These are phyloP conservation scores for Tangara arthus DNA, from an alignment of 2,797 vertebrate species.

Conservation along the genomic window DNA sequence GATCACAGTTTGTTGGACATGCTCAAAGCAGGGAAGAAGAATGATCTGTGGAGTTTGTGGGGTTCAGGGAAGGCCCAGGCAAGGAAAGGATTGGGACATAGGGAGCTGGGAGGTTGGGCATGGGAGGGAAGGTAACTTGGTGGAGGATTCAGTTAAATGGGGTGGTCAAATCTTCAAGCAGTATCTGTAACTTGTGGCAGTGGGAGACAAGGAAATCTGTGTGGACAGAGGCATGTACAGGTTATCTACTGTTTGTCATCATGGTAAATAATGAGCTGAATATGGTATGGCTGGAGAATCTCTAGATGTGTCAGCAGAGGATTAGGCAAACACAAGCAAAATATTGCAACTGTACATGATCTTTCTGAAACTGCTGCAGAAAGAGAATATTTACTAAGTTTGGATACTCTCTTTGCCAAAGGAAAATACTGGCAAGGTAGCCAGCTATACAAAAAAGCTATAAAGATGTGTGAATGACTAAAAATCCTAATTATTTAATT, in stretches of 20 bases:
- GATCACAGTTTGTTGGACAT: background rate
- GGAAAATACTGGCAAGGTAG: background rate
- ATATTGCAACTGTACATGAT: background rate
- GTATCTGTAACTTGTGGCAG: background rate
- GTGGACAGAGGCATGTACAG: background rate
- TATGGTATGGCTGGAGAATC: background rate
- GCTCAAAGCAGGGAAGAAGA: background rate
- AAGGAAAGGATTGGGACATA: background rate
- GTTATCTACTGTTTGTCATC: background rate
- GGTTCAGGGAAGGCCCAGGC: background rate
- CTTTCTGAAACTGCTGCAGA: background rate
- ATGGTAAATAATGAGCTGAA: background rate
- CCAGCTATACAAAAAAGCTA: background rate
- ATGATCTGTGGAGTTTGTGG: background rate
- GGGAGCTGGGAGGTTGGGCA: background rate
- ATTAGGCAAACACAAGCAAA: background rate
- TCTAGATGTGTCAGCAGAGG: background rate
- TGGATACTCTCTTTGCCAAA: background rate
- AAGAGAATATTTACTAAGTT: background rate
- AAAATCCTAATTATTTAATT: background rate
- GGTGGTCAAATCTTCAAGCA: background rate
- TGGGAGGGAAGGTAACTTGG: background rate
- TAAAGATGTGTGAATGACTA: background rate
- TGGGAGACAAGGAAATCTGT: background rate
- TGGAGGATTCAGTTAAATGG: background rate